These are phyloP conservation scores for Rhinichthys osculus DNA, from an alignment of 2,797 vertebrate species.

Conservation along the genomic window DNA sequence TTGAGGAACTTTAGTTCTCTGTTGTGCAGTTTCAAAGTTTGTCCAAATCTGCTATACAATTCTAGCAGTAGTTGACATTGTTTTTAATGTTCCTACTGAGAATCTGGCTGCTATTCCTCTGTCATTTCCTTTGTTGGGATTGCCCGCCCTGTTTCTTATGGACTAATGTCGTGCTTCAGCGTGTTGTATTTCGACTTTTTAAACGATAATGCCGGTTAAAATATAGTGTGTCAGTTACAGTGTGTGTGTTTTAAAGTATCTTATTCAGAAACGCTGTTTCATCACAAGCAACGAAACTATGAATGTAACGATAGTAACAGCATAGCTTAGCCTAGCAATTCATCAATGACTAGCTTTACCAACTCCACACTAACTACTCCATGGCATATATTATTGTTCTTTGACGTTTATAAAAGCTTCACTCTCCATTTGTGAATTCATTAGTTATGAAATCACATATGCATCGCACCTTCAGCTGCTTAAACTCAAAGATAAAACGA, in stretches of 20 bases:
- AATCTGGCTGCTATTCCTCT: conserved; percentile 51
- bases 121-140: conserved; percentile 66
- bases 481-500: neutral
- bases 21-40: conserved; percentile 2
- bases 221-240: neutral
- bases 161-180: conserved; percentile 34
- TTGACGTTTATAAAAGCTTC: neutral
- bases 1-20: conserved; percentile 20
- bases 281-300: neutral
- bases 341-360: conserved; percentile 15
- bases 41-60: neutral
- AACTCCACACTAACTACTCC: conserved; percentile 17
- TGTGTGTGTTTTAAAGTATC: neutral
- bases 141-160: conserved; percentile 56
- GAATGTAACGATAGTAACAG: conserved; percentile 15
- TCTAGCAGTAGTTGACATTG: neutral
- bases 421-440: neutral
- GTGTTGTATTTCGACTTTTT: neutral
- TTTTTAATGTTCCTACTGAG: conserved; percentile 1
- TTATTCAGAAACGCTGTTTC: conserved; percentile 1
- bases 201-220: neutral
- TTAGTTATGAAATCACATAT: neutral
- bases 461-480: neutral
- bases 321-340: conserved; percentile 44
- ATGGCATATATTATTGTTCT: neutral